Conservation (phyloP, 1,140 invertebrate genomes). For the Drosophila sucinea region DNA sequence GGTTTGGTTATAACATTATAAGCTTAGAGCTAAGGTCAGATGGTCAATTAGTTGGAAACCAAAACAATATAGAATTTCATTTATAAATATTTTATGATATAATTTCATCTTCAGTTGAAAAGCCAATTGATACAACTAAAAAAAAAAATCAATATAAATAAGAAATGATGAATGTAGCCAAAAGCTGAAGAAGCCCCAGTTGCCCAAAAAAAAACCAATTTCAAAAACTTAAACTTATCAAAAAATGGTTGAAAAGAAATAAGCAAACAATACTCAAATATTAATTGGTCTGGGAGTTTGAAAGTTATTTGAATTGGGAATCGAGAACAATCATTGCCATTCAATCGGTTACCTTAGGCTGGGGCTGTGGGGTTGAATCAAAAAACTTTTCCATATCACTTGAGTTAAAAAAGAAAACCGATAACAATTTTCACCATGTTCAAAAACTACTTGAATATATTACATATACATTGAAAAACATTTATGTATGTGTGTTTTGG, state of each 20-base stretch:
- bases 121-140: background rate
- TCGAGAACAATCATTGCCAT: background rate
- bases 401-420: conserved; percentile 45
- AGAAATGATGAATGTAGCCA: conserved; percentile 1
- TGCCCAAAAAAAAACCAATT: background rate
- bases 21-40: background rate
- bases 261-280: conserved; percentile 35
- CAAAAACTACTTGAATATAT: conserved; percentile 53
- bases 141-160: conserved; percentile 2
- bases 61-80: background rate
- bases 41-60: background rate
- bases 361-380: conserved; percentile 22
- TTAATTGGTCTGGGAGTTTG: conserved; percentile 51
- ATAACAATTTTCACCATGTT: conserved; percentile 66
- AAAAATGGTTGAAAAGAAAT: conserved; percentile 13
- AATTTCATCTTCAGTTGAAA: background rate
- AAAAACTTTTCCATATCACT: conserved; percentile 49
- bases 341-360: conserved; percentile 29
- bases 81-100: conserved; percentile 6
- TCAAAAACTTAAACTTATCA: conserved; percentile 1
- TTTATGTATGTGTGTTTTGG: background rate
- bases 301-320: conserved; percentile 14
- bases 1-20: conserved; percentile 21
- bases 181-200: background rate
- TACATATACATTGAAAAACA: background rate